phyloP scores from a whole-genome alignment of 2,113 vertebrate genomes.

The Hucho hucho region DNA sequence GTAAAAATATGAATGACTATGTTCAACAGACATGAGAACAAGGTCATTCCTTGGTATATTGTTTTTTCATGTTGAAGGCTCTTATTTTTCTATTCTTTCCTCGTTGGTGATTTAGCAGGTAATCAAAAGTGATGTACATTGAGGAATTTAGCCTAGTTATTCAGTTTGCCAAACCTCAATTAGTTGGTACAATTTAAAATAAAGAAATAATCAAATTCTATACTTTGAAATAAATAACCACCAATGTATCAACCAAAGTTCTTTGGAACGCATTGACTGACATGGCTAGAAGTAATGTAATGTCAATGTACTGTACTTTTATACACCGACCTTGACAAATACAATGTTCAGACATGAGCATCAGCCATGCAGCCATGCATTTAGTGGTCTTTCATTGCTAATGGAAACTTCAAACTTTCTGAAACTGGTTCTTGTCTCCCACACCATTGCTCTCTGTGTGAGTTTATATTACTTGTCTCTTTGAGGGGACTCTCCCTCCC shows the following conservation, averaged over 20 bases:
- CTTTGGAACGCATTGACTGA: too few relatives aligned
- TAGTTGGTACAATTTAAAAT: too few relatives aligned
- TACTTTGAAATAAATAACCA: too few relatives aligned
- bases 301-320: too few relatives aligned
- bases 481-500: constrained; percentile 63
- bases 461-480: constrained; percentile 70
- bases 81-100: background rate
- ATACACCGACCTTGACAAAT: background rate
- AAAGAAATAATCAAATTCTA: too few relatives aligned
- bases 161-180: too few relatives aligned
- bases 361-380: constrained; percentile 50
- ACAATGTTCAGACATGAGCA: background rate
- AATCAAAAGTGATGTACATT: too few relatives aligned
- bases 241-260: too few relatives aligned
- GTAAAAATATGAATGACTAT: too few relatives aligned
- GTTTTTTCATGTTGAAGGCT: background rate
- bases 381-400: constrained; percentile 60
- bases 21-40: too few relatives aligned
- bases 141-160: background rate
- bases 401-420: constrained; percentile 57
- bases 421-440: constrained; percentile 71
- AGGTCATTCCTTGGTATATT: background rate
- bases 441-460: constrained; percentile 47
- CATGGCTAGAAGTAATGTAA: too few relatives aligned
- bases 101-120: too few relatives aligned